phyloP scores from a whole-genome alignment of 2,888 invertebrate genomes.

The Athrips mouffetella region DNA sequence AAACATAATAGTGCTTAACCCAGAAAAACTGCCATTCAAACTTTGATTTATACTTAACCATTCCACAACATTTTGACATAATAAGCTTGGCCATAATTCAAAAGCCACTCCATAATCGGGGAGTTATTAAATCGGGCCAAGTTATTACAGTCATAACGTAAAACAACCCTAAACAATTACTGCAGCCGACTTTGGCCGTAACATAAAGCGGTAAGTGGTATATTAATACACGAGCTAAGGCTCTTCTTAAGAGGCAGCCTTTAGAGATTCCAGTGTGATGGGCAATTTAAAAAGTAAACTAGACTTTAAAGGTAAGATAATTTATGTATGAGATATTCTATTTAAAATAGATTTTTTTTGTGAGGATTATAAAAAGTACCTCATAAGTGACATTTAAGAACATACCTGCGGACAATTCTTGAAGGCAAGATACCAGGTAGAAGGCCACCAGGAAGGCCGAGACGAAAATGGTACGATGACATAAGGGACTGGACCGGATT shows the following conservation, averaged over 20 bases:
- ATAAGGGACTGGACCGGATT: too few species aligned
- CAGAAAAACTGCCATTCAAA: constrained; percentile 7
- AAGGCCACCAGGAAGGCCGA: too few species aligned
- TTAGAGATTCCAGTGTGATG: background rate
- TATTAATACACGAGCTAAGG: constrained; percentile 42
- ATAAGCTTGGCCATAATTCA: constrained; percentile 17
- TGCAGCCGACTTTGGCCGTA: constrained; percentile 43
- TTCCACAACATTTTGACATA: constrained; percentile 12
- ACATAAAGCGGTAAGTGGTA: constrained; percentile 63
- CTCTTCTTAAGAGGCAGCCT: constrained; percentile 34
- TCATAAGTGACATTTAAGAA: too few species aligned
- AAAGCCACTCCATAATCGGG: constrained; percentile 27
- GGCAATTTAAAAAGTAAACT: too few species aligned
- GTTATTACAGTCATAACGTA: constrained; percentile 52
- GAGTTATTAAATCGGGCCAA: constrained; percentile 40
- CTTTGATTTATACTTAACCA: constrained; percentile 6
- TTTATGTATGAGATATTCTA: too few species aligned
- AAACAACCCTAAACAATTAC: constrained; percentile 71
- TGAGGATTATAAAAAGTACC: too few species aligned
- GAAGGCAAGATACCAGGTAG: too few species aligned
- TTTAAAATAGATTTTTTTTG: too few species aligned
- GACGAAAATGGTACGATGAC: too few species aligned
- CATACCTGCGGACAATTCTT: too few species aligned
- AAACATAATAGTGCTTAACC: background rate
- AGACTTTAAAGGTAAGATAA: too few species aligned